Evolutionary conservation across 30 jellyfish, hydroid and myxozoan genomes (phyloP).

Genomic region (Aurelia sp.): DNA sequence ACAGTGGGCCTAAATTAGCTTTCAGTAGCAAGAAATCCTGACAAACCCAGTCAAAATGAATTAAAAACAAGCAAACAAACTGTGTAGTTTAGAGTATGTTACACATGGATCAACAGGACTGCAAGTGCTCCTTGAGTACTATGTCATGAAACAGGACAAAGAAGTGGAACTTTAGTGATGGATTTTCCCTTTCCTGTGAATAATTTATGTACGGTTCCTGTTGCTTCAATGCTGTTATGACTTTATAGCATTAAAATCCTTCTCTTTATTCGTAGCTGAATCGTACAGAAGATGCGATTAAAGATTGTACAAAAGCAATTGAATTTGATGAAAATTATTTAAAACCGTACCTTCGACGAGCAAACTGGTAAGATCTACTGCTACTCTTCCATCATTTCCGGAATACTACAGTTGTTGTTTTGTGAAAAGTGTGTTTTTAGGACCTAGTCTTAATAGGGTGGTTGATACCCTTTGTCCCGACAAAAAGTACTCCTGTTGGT

Average conservation of each 20-base stretch:
- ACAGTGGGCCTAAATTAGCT: too few relatives aligned
- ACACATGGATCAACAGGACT: too few relatives aligned
- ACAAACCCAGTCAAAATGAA: too few relatives aligned
- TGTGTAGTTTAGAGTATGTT: too few relatives aligned
- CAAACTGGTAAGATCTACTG: slow-evolving; percentile 83
- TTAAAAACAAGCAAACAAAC: too few relatives aligned
- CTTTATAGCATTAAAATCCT: neutral
- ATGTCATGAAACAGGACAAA: too few relatives aligned
- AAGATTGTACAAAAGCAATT: slow-evolving; percentile 91
- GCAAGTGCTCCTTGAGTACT: too few relatives aligned
- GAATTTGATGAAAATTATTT: slow-evolving; percentile 85
- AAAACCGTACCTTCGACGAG: slow-evolving; percentile 89
- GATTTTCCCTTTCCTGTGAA: neutral
- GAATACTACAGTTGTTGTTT: neutral
- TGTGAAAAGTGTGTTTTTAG: neutral
- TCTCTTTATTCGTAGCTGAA: slow-evolving; percentile 23
- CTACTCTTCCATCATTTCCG: neutral
- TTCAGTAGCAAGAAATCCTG: too few relatives aligned
- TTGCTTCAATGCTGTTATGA: neutral
- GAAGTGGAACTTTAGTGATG: too few relatives aligned
- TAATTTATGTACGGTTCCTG: neutral
- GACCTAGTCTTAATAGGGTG: too few relatives aligned
- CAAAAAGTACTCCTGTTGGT: too few relatives aligned
- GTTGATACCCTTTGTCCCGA: too few relatives aligned
- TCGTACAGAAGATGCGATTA: slow-evolving; percentile 65